Evolutionary conservation across 92 coral and sea anemone species (phyloP).

Genomic region (Scolanthus callimorphus): DNA sequence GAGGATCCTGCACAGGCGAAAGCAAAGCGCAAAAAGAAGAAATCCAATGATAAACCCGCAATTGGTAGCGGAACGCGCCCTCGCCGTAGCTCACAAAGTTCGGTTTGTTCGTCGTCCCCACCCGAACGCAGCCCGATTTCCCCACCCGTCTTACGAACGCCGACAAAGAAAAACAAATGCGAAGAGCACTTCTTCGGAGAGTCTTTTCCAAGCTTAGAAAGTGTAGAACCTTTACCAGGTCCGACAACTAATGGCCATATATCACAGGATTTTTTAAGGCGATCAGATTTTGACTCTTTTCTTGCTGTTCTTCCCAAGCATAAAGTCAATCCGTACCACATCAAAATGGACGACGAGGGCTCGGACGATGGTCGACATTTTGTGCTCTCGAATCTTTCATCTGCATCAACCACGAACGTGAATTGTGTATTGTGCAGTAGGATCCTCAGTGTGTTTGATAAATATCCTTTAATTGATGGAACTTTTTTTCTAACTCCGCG

Average conservation of each 20-base stretch:
- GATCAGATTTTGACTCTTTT: constrained; percentile 92
- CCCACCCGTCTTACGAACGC: constrained; percentile 74
- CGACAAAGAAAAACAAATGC: constrained; percentile 81
- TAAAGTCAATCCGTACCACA: constrained; percentile 95
- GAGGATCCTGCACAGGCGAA: constrained; percentile 69
- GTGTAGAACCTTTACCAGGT: constrained; percentile 28
- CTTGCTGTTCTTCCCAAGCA: constrained; percentile 91
- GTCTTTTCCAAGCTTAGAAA: constrained; percentile 48
- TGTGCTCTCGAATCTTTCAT: constrained; percentile 80
- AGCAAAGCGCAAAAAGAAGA: constrained; percentile 87
- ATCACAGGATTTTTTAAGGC: constrained; percentile 67
- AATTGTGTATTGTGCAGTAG: constrained; percentile 90
- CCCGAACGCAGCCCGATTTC: constrained; percentile 87
- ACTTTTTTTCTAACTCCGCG: constrained; percentile 95
- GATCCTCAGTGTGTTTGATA: constrained; percentile 89
- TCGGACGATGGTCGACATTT: constrained; percentile 92
- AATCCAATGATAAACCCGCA: constrained; percentile 75
- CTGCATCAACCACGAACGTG: constrained; percentile 64
- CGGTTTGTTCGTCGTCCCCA: constrained; percentile 78
- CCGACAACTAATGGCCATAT: constrained; percentile 48
- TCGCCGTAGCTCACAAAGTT: constrained; percentile 77
- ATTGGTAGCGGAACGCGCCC: constrained; percentile 65
- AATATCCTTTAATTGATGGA: constrained; percentile 95
- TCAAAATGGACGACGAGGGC: constrained; percentile 96
- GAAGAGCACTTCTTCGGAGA: constrained; percentile 79